Conservation (phyloP, 2,888 invertebrate genomes). For the Acrobasis suavella region DNA sequence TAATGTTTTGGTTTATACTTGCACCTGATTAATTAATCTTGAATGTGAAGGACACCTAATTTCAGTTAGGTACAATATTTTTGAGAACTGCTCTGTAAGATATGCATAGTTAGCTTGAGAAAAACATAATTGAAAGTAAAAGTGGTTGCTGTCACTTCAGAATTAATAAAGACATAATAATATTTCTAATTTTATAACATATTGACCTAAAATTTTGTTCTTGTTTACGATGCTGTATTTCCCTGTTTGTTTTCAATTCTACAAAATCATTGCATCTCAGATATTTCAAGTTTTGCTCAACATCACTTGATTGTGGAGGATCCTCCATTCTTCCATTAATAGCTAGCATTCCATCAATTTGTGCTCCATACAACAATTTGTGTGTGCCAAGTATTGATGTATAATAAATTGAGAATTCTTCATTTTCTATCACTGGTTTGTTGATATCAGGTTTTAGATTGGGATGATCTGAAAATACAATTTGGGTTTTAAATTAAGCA, state of each 20-base stretch:
- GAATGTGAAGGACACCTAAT: too few species aligned
- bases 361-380: constrained; percentile 47
- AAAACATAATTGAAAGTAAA: not conserved
- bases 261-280: constrained; percentile 39
- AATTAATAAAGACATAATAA: too few species aligned
- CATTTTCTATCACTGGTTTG: constrained; percentile 49
- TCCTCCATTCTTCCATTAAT: constrained; percentile 21
- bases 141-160: not conserved
- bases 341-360: constrained; percentile 48
- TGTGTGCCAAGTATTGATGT: constrained; percentile 37
- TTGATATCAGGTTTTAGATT: constrained; percentile 35
- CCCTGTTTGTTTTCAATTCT: constrained; percentile 47
- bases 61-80: too few species aligned
- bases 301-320: constrained; percentile 33
- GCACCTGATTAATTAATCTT: too few species aligned
- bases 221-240: constrained; percentile 38
- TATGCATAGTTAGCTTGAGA: too few species aligned
- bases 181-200: not conserved
- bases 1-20: too few species aligned
- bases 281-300: constrained; percentile 39
- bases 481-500: not conserved
- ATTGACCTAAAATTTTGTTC: constrained; percentile 43
- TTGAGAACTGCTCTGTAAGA: too few species aligned
- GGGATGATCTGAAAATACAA: constrained; percentile 39
- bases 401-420: constrained; percentile 47